A percentile compares a stretch with the other conserved stretches of the same genome.
Evolutionary conservation across 2,113 vertebrate genomes (phyloP).

Genomic region (Pyxicephalus adspersus): DNA sequence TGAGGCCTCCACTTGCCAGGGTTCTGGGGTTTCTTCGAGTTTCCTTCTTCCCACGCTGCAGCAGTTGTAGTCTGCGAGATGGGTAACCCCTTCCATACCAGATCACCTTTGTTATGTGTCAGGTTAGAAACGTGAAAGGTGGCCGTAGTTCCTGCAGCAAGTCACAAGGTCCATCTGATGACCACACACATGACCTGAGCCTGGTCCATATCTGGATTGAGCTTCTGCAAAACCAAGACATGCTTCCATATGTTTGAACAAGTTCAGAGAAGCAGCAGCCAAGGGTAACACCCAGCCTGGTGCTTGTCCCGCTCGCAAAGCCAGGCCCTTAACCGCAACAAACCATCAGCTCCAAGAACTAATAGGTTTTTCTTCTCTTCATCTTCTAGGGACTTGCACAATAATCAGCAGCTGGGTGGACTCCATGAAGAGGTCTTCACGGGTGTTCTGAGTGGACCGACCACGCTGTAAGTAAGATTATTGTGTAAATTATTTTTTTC

Average conservation of each 20-base stretch:
- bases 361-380: slow-evolving; percentile 50
- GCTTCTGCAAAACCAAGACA: neutral
- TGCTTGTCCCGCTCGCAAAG: neutral
- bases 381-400: slow-evolving; percentile 86
- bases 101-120: neutral
- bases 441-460: slow-evolving; percentile 84
- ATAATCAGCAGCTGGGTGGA: slow-evolving; percentile 83
- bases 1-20: slow-evolving; percentile 17
- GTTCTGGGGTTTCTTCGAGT: slow-evolving; percentile 13
- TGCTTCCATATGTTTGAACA: neutral
- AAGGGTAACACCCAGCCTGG: slow-evolving; percentile 31
- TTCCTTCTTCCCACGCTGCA: slow-evolving; percentile 40
- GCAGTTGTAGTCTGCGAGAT: neutral
- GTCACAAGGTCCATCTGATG: neutral
- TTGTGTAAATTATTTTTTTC: too few relatives aligned
- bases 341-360: neutral
- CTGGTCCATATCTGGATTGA: neutral
- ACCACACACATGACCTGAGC: neutral
- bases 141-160: neutral
- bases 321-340: neutral
- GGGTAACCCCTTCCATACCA: neutral
- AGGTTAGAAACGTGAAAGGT: neutral
- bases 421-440: slow-evolving; percentile 87
- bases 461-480: slow-evolving; percentile 84
- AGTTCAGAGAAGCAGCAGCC: neutral